Conservation (phyloP, 2,113 vertebrate species). For the Craseonycteris thonglongyai region DNA sequence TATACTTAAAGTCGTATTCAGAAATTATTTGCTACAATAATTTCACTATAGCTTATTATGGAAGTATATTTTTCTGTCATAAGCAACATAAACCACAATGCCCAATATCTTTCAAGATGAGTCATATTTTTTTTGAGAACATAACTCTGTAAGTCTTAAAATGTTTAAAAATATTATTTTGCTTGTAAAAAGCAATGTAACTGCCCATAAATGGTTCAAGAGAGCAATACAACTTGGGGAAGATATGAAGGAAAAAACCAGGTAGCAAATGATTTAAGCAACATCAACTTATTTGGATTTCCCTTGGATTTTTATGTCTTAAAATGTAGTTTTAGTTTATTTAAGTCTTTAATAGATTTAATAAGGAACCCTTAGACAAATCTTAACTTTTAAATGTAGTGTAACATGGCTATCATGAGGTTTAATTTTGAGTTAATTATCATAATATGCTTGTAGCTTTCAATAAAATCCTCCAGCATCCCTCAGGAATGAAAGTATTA, state of each 20-base stretch:
- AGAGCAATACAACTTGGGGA: neutral
- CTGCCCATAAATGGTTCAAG: neutral
- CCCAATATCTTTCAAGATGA: neutral
- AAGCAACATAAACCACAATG: constrained; percentile 19
- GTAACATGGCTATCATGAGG: neutral
- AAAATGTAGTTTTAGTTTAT: constrained; percentile 15
- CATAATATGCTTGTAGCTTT: neutral
- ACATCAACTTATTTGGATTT: neutral
- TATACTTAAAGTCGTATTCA: neutral
- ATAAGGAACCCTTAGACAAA: constrained; percentile 15
- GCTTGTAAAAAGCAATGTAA: neutral
- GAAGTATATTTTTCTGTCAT: neutral
- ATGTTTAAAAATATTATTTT: neutral
- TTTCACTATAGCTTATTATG: neutral
- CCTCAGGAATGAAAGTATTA: constrained; percentile 49
- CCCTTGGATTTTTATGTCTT: neutral
- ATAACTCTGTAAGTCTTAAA: neutral
- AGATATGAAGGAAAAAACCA: neutral
- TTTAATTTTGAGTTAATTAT: constrained; percentile 57
- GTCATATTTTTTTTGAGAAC: constrained; percentile 15
- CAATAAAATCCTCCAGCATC: neutral
- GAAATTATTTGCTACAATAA: neutral
- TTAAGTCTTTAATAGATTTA: neutral
- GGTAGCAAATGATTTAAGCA: neutral
- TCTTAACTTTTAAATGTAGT: neutral